Evolutionary conservation across 2,888 invertebrate genomes (phyloP), one percentile per base, ranked within the genome.

Genomic region (Erannis defoliaria): DNA sequence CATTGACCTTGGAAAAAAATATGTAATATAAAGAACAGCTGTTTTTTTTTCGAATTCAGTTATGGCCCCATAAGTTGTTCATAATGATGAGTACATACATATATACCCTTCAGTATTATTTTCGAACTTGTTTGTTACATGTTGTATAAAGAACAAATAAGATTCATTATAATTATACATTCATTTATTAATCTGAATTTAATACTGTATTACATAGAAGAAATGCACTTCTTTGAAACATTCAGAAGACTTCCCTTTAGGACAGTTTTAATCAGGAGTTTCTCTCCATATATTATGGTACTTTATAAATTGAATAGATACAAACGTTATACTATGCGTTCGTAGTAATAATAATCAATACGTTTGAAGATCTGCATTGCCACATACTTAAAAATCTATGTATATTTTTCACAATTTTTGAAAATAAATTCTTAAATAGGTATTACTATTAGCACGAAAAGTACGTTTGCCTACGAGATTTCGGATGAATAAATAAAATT

Each of bases 161-260:
- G 1, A 14, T 23, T n/a, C 21, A 40, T 18, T 14, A 46, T 81
- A 81, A 78, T 88, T 84, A 89, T 90, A 92, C 89, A 93, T 93
- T 85, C 89, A 92, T 93, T 93, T 93, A 93, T 90, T 93, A 93
- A 89, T 92, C 90, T 85, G 94, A 95, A 95, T 95, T 95, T 96
- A 96, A 96, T 96, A 96, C 96, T 96, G 96, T 96, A 96, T 96
- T 96, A 96, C 96, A 96, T 96, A 96, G 96, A 96, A 96, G 96
- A 96, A 96, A 96, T 96, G 96, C 96, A 96, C 96, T 96, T 96
- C 94, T 94, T 95, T 94, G 96, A 96, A 96, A 96, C 96, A 96
- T 96, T 96, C 96, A 96, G 96, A 96, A 96, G 96, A 96, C 96
- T 94, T 93, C 93, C 93, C 92, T 91, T 90, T 86, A 93, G 93